Base-by-base conservation (phyloP, 2,888 invertebrate genomes). In the Lasioglossum pauxillum region DNA sequence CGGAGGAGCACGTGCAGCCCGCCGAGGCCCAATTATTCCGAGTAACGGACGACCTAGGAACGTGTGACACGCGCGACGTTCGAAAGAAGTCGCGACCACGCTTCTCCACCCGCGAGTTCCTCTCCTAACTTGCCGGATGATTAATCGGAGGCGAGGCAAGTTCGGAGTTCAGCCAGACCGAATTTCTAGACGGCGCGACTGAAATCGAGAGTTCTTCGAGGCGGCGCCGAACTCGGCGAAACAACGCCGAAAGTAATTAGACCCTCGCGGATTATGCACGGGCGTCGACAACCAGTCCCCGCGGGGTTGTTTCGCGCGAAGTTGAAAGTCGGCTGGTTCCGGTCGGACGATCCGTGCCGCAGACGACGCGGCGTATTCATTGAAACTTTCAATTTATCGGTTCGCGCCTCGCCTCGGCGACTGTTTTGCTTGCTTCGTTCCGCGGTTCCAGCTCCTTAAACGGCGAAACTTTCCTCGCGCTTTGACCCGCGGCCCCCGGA, bases 201-300 rank as follows among this genome's bases (percentile, higher is more conserved):
- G 91, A 93, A 92, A 93, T 88, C 88, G 91, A 92, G 91, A 92
- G 92, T 89, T 84, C 75, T 35, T 78, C 67, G 14, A 64, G 10
- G 5, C 19, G 31, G n/a, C 41, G 7, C 67, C 60, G 69, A 75
- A 49, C 67, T 69, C 67, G 73, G 71, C 49, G 49, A 80, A 87
- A 90, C 86, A 85, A 85, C 77, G 78, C 75, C 12, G 31, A 57
- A 73, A 46, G 72, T 73, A 75, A 69, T 81, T 78, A 78, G 60
- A 64, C 19, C 27, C 10, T 19, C 38, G 46, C 8, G 27, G 57
- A 76, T 57, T 75, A 44, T 57, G 60, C 35, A 75, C 69, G 72
- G 41, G 14, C 57, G 49, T 23, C 49, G 31, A n/a, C 44, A 44
- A 44, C 16, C 27, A 16, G 14, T 27, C 19, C 72, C 53, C 12